These are phyloP conservation scores for Argyra leucocephala DNA, from an alignment of 2,888 invertebrate genomes.

Conservation along the genomic window DNA sequence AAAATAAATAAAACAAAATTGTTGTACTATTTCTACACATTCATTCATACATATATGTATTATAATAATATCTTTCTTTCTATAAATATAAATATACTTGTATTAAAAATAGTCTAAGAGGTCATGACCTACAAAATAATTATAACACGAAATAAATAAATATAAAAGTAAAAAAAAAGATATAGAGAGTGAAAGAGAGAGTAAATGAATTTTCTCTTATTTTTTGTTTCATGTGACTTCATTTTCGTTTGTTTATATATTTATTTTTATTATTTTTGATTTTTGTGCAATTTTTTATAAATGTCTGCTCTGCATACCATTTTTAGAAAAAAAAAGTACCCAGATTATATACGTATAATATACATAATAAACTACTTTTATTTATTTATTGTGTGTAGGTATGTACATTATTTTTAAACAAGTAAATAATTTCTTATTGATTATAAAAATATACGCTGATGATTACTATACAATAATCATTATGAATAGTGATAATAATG, in stretches of 20 bases:
- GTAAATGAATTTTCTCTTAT: too few relatives aligned
- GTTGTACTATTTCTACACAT: background rate
- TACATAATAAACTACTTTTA: too few relatives aligned
- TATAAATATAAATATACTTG: background rate
- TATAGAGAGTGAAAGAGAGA: constrained; percentile 25
- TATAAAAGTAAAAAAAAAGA: constrained; percentile 32
- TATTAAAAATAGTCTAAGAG: constrained; percentile 28
- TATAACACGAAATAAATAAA: constrained; percentile 10
- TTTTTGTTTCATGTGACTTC: too few relatives aligned
- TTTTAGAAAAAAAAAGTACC: constrained; percentile 15
- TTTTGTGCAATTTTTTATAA: constrained; percentile 9
- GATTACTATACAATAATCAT: too few relatives aligned
- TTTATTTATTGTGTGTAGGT: too few relatives aligned
- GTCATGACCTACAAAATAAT: constrained; percentile 40
- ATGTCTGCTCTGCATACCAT: constrained; percentile 18
- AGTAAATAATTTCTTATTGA: too few relatives aligned
- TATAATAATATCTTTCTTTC: background rate
- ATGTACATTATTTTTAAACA: too few relatives aligned
- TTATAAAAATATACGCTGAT: too few relatives aligned
- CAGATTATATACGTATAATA: too few relatives aligned
- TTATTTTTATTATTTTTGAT: constrained; percentile 14
- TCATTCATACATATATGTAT: background rate
- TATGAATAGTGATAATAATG: too few relatives aligned
- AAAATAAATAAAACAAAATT: too few relatives aligned
- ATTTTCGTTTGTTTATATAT: too few relatives aligned